Percentiles rank a stretch among this genome's conserved stretches.
Evolutionary conservation across 2,888 invertebrate species (phyloP).

Genomic region (Abrostola triplasia): DNA sequence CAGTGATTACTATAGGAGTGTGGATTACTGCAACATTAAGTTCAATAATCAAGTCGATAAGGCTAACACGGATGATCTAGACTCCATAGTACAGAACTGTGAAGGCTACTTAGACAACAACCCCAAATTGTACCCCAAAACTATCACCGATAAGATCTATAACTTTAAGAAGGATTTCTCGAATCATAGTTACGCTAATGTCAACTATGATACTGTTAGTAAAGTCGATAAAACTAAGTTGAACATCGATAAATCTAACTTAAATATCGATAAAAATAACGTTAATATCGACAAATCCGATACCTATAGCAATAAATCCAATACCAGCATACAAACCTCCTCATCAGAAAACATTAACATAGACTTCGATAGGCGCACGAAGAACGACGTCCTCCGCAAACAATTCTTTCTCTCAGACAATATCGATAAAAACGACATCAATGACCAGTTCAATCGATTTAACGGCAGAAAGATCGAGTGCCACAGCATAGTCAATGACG

Average conservation of each 20-base stretch:
- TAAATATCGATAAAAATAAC: constrained; percentile 43
- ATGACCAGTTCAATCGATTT: constrained; percentile 74
- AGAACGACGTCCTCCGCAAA: constrained; percentile 79
- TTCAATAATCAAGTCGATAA: constrained; percentile 57
- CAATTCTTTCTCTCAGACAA: constrained; percentile 73
- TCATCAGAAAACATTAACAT: constrained; percentile 55
- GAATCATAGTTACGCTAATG: constrained; percentile 79
- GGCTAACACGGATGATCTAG: constrained; percentile 51
- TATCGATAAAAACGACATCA: constrained; percentile 76
- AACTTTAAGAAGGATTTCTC: constrained; percentile 84
- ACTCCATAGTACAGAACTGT: constrained; percentile 71
- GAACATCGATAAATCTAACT: constrained; percentile 22
- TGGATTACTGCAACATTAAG: constrained; percentile 78
- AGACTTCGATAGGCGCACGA: constrained; percentile 66
- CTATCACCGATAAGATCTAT: constrained; percentile 77
- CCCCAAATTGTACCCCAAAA: constrained; percentile 75
- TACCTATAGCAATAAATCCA: constrained; percentile 26
- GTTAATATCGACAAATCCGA: constrained; percentile 31
- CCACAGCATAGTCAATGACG: constrained; percentile 80
- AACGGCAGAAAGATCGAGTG: constrained; percentile 82
- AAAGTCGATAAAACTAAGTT: background rate
- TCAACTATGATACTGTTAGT: constrained; percentile 64
- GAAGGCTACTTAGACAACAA: constrained; percentile 62
- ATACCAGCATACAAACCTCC: constrained; percentile 31
- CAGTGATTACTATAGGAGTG: constrained; percentile 83